These are phyloP conservation scores for Tiliacea citrago DNA, from an alignment of 2,888 invertebrate species.

Conservation along the genomic window DNA sequence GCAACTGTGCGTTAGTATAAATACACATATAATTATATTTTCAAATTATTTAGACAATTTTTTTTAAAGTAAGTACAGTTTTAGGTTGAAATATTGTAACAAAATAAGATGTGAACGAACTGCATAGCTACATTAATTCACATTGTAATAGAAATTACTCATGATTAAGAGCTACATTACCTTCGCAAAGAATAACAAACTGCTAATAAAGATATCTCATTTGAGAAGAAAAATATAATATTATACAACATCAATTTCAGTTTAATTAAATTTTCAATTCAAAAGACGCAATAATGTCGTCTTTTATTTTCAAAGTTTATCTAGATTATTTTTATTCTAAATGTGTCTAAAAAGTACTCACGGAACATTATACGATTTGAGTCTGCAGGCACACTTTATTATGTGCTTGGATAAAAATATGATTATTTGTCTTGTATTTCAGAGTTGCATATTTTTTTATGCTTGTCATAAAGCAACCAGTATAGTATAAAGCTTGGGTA, in stretches of 20 bases:
- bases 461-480: not conserved
- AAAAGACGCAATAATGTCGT: not conserved
- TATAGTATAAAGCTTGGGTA: not conserved
- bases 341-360: not conserved
- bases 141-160: conserved; percentile 40
- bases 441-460: not conserved
- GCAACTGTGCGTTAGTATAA: no score
- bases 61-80: conserved; percentile 29
- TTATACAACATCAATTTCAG: conserved; percentile 11
- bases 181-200: conserved; percentile 20
- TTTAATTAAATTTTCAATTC: conserved; percentile 24
- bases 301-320: not conserved
- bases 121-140: conserved; percentile 30
- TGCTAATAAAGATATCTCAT: conserved; percentile 34
- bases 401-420: not conserved
- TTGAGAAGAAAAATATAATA: conserved; percentile 22
- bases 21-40: no score
- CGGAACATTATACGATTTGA: not conserved
- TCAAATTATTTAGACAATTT: not conserved
- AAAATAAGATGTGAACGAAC: conserved; percentile 24
- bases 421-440: not conserved
- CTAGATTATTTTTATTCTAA: not conserved
- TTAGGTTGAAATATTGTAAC: conserved; percentile 8
- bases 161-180: conserved; percentile 16
- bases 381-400: not conserved